phyloP scores from a whole-genome alignment of 64 coral and sea anemone species.

The Stylophora pistillata region DNA sequence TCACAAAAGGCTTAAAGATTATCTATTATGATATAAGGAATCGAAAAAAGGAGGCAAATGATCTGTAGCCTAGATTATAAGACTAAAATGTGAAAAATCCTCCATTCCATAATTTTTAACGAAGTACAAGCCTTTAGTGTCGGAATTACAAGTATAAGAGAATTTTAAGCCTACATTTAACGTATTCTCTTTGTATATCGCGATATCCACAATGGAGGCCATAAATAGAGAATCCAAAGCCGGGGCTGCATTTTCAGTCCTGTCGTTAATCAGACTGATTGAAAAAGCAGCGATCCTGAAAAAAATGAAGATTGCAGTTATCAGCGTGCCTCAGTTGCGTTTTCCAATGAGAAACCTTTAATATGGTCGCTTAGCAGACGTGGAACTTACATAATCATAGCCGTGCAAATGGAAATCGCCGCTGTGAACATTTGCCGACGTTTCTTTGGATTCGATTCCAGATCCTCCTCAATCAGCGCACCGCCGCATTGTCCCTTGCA shows the following conservation, averaged over 20 bases:
- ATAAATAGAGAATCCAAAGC: slow-evolving; percentile 14
- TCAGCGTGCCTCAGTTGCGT: not conserved
- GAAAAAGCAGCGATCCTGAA: slow-evolving; percentile 33
- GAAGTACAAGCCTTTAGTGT: too few relatives aligned
- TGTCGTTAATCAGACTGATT: slow-evolving; percentile 42
- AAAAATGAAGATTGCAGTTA: not conserved
- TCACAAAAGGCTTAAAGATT: too few relatives aligned
- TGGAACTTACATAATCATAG: slow-evolving; percentile 51
- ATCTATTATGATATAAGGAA: too few relatives aligned
- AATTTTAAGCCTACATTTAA: not conserved
- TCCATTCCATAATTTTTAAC: too few relatives aligned
- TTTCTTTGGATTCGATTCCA: slow-evolving; percentile 64
- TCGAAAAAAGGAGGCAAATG: too few relatives aligned
- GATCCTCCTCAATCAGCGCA: slow-evolving; percentile 53
- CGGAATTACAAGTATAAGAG: not conserved
- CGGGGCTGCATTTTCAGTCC: slow-evolving; percentile 12
- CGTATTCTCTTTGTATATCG: slow-evolving; percentile 31
- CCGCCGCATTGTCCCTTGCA: slow-evolving; percentile 62
- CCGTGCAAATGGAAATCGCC: slow-evolving; percentile 48
- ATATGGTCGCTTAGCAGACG: too few relatives aligned
- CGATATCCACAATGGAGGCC: slow-evolving; percentile 17
- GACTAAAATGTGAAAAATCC: too few relatives aligned
- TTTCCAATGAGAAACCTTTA: too few relatives aligned
- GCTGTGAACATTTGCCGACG: slow-evolving; percentile 31
- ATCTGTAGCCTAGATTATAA: too few relatives aligned